These are phyloP conservation scores for Anoplopoma fimbria DNA, from an alignment of 2,113 vertebrate genomes.

Conservation along the genomic window DNA sequence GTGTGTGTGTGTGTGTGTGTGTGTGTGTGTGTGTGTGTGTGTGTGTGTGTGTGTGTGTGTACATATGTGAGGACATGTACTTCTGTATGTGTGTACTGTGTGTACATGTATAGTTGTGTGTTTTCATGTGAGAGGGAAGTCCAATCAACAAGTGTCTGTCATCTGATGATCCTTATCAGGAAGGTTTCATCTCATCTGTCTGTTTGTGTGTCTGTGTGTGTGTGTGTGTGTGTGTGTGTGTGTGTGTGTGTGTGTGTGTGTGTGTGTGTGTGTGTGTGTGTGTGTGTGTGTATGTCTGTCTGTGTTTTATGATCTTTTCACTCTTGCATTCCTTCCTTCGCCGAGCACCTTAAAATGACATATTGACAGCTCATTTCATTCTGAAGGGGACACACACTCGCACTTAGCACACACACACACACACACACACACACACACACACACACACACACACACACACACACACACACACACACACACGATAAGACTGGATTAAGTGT, in stretches of 20 bases:
- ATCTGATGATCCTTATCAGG: too few species aligned
- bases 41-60: too few species aligned
- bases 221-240: background rate
- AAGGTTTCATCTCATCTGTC: background rate
- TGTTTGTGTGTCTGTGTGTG: background rate
- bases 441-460: background rate
- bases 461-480: background rate
- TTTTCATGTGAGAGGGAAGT: background rate
- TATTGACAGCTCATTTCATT: conserved; percentile 1
- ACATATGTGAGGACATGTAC: background rate
- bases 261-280: background rate
- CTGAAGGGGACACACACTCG: background rate
- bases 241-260: background rate
- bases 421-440: background rate
- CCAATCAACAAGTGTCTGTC: background rate
- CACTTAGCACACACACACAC: background rate
- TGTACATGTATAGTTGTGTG: background rate
- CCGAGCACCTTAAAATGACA: background rate
- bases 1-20: background rate
- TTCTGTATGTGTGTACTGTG: background rate
- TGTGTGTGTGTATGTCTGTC: background rate
- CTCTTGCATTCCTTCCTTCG: background rate
- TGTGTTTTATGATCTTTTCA: background rate
- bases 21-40: background rate
- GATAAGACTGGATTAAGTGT: background rate